Evolutionary conservation across 1,140 invertebrate species (phyloP), one percentile per base, ranked within the genome.

Genomic region (Mya arenaria): DNA sequence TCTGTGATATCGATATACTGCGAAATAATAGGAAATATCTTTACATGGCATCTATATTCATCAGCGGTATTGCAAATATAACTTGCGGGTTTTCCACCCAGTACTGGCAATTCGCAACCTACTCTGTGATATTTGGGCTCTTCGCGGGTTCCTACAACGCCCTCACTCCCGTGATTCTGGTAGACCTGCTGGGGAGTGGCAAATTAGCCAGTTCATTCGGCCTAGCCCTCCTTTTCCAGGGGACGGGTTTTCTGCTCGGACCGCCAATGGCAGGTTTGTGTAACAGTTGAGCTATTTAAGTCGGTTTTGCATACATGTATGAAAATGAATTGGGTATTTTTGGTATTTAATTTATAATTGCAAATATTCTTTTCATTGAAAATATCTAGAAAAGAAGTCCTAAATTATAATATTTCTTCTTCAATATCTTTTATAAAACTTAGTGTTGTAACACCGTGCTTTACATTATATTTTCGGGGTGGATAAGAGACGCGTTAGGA

Each of bases 131-230:
- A 25, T 84, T 78, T 82, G 82, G 83, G 89, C 84, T 94, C 52
- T 80, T 86, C 19, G 69, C 82, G 88, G 93, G 93, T 34, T 90
- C 89, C 39, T 94, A 93, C 72, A 97, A 97, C 10, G 97, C 98
- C 0, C 93, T 99, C 19, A 95, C 98, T 80, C 98, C 98, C 1
- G 96, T 99, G 55, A 94, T 99, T 48, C 87, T 94, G n/a, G 98
- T 98, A 4, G 98, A 99, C 87, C 94, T 99, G 39, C 94, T 99
- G 65, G 98, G 98, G 0, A 92, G 98, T 78, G 97, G 98, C 87
- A 96, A 96, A 87, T 91, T 98, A 25, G 98, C 97, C 0, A 98
- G 98, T 92, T 97, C 97, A 17, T 99, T 98, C 91, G 98, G 98
- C 28, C 93, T 99, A 25, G 94, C 98, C 44, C 95, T 98, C 77